Base-by-base conservation (phyloP, 2,888 invertebrate species). In the Ceratothoa steindachneri region DNA sequence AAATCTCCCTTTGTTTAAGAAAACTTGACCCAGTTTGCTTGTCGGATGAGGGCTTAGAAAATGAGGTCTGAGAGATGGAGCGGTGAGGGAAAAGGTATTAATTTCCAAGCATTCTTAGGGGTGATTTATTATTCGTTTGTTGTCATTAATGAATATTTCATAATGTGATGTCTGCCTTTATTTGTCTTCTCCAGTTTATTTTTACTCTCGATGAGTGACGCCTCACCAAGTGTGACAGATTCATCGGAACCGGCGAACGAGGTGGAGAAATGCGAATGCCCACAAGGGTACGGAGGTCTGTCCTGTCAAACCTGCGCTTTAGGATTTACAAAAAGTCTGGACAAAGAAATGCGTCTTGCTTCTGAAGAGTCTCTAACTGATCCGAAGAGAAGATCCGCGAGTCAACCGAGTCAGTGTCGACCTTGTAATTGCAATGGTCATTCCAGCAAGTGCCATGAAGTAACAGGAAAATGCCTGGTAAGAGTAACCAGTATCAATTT, bases 291-390 rank as follows among this genome's bases (percentile, higher is more conserved):
- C 71, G 69, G 83, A 30, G 95, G 95, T 1, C 87, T 92, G 0
- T 94, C 94, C 0, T 95, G 95, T 83, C 93, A 95, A 84, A 90
- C 92, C 82, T 97, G 97, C 83, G 91, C 90, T 12, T 89, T 90
- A 70, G 96, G 96, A 52, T 95, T 89, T 83, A 93, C 92, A 0
- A 88, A 93, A 85, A 55, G 19, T 19, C n/a, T n/a, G n/a, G n/a
- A n/a, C n/a, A n/a, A n/a, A n/a, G n/a, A n/a, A n/a, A n/a, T n/a
- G n/a, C n/a, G n/a, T n/a, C n/a, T n/a, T n/a, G n/a, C n/a, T n/a
- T n/a, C n/a, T n/a, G n/a, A n/a, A n/a, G n/a, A n/a, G n/a, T 12
- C 55, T 7, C 5, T 19, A 15, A 5, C 15, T 12, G 7, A 7
- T 19, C 19, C 55, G 19, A 5, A 5, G 19, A 84, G 88, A 1